Evolutionary conservation across 2,888 invertebrate species (phyloP).

Genomic region (Hydraecia micacea): DNA sequence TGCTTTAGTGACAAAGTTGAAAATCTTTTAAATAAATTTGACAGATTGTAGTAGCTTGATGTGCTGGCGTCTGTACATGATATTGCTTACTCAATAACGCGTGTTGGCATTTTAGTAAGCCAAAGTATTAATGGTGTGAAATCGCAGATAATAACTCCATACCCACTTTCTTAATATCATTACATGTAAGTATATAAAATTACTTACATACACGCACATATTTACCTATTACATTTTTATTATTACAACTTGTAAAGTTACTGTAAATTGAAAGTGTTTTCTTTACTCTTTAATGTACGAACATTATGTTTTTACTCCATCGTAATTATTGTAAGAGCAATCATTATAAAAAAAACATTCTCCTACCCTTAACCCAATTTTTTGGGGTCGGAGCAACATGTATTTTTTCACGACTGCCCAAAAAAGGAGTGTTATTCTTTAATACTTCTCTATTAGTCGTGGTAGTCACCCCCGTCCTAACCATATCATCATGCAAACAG

Average conservation of each 20-base stretch:
- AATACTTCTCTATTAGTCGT: too few relatives aligned
- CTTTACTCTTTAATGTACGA: slow-evolving; percentile 10
- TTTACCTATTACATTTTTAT: slow-evolving; percentile 26
- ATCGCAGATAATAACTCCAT: slow-evolving; percentile 8
- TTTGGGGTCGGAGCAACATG: too few relatives aligned
- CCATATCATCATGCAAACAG: too few relatives aligned
- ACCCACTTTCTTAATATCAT: slow-evolving; percentile 18
- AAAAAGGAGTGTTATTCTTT: too few relatives aligned
- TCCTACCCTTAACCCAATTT: too few relatives aligned
- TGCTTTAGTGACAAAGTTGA: too few relatives aligned
- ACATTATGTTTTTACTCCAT: slow-evolving; percentile 16
- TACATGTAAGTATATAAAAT: not conserved
- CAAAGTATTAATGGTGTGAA: slow-evolving; percentile 22
- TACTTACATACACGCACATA: not conserved
- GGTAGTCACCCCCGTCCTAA: too few relatives aligned
- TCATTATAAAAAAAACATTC: not conserved
- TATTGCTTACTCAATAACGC: too few relatives aligned
- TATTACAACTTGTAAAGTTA: slow-evolving; percentile 7
- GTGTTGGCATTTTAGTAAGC: not conserved
- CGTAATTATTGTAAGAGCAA: slow-evolving; percentile 28
- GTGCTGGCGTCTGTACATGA: too few relatives aligned
- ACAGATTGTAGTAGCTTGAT: too few relatives aligned
- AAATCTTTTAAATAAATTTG: too few relatives aligned
- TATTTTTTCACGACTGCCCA: too few relatives aligned
- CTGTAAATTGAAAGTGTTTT: slow-evolving; percentile 24